phyloP scores from a whole-genome alignment of 2,113 vertebrate species.

The Callipepla squamata region DNA sequence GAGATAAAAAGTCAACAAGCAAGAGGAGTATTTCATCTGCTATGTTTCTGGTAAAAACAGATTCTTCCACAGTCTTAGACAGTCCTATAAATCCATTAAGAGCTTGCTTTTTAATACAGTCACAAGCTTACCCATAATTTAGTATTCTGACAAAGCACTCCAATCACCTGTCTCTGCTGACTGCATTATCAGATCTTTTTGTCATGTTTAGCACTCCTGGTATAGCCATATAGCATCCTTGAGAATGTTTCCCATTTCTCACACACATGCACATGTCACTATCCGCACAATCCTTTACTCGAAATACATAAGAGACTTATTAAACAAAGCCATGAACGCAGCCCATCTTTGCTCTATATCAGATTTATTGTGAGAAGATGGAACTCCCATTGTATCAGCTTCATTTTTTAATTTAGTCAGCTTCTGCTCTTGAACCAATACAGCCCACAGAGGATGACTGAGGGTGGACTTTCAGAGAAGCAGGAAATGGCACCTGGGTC shows the following conservation, averaged over 20 bases:
- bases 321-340: neutral
- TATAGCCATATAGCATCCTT: neutral
- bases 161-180: neutral
- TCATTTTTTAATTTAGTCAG: neutral
- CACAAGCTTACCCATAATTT: neutral
- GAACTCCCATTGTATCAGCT: neutral
- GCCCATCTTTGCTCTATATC: neutral
- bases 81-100: neutral
- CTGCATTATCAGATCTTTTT: neutral
- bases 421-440: neutral
- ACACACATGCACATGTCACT: neutral
- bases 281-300: neutral
- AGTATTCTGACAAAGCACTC: neutral
- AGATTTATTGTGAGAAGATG: neutral
- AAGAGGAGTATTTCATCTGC: neutral
- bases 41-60: neutral
- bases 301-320: neutral
- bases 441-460: neutral
- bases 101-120: neutral
- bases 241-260: neutral
- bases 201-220: neutral
- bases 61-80: neutral
- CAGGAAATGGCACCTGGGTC: neutral
- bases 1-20: neutral
- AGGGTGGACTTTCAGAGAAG: neutral